Percentiles rank a stretch among this genome's conserved stretches.
These are phyloP conservation scores for Kryphioiulus occultus DNA, from an alignment of 2,888 invertebrate species.

Conservation along the genomic window DNA sequence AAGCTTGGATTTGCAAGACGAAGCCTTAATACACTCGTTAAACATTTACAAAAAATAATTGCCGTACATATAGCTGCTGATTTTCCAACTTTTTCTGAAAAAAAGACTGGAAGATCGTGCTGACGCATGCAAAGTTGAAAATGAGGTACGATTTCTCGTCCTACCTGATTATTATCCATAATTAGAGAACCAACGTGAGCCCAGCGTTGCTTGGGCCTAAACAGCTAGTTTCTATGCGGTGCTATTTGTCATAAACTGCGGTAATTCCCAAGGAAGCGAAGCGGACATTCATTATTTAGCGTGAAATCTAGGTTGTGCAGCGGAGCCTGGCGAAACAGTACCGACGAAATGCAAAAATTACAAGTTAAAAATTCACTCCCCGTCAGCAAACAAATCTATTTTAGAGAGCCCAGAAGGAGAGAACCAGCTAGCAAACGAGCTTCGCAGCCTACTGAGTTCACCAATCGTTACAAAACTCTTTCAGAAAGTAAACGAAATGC, in stretches of 20 bases:
- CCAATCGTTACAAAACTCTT: slow-evolving; percentile 40
- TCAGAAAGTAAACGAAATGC: slow-evolving; percentile 27
- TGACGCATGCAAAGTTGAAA: background rate
- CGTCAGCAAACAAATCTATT: slow-evolving; percentile 24
- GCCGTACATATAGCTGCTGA: background rate
- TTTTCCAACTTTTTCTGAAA: background rate
- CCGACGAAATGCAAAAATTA: background rate
- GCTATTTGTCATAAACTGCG: background rate
- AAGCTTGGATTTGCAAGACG: background rate
- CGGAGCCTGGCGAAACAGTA: background rate
- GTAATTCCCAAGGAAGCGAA: slow-evolving; percentile 32
- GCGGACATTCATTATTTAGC: background rate
- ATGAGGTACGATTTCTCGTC: background rate
- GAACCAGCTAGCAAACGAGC: slow-evolving; percentile 32
- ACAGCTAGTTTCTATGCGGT: background rate
- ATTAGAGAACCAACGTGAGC: background rate
- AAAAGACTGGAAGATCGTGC: background rate
- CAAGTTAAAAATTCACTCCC: background rate
- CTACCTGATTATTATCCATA: slow-evolving; percentile 39
- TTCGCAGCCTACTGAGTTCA: slow-evolving; percentile 9
- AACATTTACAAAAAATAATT: background rate
- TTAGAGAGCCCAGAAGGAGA: slow-evolving; percentile 25
- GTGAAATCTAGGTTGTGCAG: background rate
- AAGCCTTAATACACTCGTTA: background rate
- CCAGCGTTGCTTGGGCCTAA: background rate